These are phyloP conservation scores for Montifringilla adamsi DNA, from an alignment of 2,113 vertebrate genomes.

Conservation along the genomic window DNA sequence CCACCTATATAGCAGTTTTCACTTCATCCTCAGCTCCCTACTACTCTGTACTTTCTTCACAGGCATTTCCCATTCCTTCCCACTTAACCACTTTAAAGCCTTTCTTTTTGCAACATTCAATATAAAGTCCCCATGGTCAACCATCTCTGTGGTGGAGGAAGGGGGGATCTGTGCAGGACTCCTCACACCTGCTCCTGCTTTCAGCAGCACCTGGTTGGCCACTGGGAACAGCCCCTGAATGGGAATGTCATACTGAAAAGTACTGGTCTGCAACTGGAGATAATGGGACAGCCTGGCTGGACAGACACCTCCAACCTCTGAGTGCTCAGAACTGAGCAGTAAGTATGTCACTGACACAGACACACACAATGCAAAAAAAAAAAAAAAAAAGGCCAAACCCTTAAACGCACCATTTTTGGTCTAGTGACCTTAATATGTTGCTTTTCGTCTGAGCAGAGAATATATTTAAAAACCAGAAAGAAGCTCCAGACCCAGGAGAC, in stretches of 20 bases:
- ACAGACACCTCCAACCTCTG: neutral
- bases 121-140: neutral
- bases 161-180: neutral
- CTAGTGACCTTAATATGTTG: neutral
- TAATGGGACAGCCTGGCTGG: neutral
- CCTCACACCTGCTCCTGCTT: neutral
- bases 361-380: neutral
- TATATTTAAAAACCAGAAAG: neutral
- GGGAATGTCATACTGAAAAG: neutral
- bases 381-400: neutral
- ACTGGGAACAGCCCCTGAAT: rapidly evolving
- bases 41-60: neutral
- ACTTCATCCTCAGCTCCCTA: neutral
- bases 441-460: neutral
- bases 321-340: neutral
- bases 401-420: neutral
- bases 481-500: neutral
- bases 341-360: neutral
- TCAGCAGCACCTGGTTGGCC: neutral
- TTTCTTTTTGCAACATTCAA: neutral
- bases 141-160: neutral
- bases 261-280: neutral
- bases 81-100: neutral
- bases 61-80: neutral
- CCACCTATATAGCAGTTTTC: neutral